phyloP scores from a whole-genome alignment of 1,140 invertebrate genomes.

The Sycophaga agraensis region DNA sequence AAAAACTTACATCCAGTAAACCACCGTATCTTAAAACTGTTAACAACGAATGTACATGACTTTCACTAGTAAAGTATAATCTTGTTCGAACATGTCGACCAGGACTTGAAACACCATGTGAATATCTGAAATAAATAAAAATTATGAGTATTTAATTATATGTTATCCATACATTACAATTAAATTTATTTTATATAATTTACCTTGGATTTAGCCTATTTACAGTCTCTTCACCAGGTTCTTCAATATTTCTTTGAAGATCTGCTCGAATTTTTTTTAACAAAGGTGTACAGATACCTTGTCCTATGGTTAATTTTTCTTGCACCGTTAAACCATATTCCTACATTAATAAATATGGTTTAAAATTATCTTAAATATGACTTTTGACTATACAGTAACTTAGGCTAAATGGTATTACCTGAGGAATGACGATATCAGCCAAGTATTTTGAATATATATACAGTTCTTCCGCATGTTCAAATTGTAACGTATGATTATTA shows the following conservation, averaged over 20 bases:
- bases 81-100: constrained; percentile 95
- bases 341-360: constrained; percentile 64
- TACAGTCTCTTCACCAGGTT: constrained; percentile 83
- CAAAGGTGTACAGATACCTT: constrained; percentile 96
- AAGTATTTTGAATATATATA: constrained; percentile 94
- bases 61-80: constrained; percentile 98
- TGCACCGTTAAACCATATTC: constrained; percentile 96
- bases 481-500: constrained; percentile 93
- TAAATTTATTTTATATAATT: neutral
- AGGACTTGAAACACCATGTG: constrained; percentile 96
- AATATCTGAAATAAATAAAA: constrained; percentile 70
- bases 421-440: constrained; percentile 98
- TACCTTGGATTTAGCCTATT: constrained; percentile 94
- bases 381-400: neutral
- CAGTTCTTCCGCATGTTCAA: constrained; percentile 90
- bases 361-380: neutral
- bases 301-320: constrained; percentile 95
- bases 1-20: constrained; percentile 75
- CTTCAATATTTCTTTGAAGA: constrained; percentile 89
- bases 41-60: constrained; percentile 96
- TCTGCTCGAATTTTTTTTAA: constrained; percentile 96
- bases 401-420: constrained; percentile 61
- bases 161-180: neutral
- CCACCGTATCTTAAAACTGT: constrained; percentile 94
- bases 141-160: neutral